Base-by-base conservation (phyloP, 2,113 vertebrate genomes). In the Xerus inauris region DNA sequence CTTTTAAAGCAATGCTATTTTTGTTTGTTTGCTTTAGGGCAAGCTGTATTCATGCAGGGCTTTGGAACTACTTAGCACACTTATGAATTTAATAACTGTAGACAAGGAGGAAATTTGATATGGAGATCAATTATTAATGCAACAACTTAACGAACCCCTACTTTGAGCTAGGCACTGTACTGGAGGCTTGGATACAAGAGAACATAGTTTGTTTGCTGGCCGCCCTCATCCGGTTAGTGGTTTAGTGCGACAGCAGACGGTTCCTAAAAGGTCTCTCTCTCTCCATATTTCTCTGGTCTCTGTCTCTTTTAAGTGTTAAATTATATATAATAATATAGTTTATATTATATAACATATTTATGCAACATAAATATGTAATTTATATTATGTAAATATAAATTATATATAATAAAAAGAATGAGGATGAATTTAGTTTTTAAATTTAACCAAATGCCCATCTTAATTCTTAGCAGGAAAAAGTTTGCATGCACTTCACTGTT, bases 11-110 rank as follows among this genome's bases (percentile, higher is more conserved):
- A 62, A 38, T 35, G 59, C 65, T 83, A 83, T 62, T 95, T 94
- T 75, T 93, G 89, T 95, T 94, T 69, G 59, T 87, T 93, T 86
- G 82, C 82, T 96, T 93, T 87, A 91, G 59, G 64, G 65, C n/a
- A 94, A 91, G 83, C 77, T 76, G 28, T 49, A 73, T 89, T 95
- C 89, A 85, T 84, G 79, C 19, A 19, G 19, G 22, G 69, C 64
- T 93, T 38, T 49, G 64, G 91, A 94, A 91, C 45, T 19, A 89
- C 51, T 76, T 91, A 93, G 49, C 83, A 94, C 51, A 77, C 65
- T 89, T 89, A 45, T 7, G 17, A 91, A 79, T 89, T 76, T 87
- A 88, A 93, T 4, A 47, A 62, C 69, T 62, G 11, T 26, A 54
- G 72, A 62, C 3, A 47, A 92, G 95, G 49, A 75, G n/a, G 32